Evolutionary conservation across 2,888 invertebrate genomes (phyloP).

Genomic region (Aethes cnicana): DNA sequence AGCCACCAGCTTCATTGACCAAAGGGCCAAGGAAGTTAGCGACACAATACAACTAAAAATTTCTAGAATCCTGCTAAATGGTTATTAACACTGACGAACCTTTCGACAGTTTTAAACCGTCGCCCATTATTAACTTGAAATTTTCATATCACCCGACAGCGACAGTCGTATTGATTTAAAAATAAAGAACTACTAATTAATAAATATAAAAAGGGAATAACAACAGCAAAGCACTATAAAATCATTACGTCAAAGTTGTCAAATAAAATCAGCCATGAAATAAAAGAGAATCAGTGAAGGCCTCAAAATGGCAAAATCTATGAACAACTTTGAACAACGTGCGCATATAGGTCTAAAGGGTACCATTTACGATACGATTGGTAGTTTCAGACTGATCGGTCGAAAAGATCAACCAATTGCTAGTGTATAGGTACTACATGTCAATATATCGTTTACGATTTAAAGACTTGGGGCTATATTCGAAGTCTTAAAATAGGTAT

Average conservation of each 20-base stretch:
- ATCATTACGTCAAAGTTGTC: constrained; percentile 77
- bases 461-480: too few relatives aligned
- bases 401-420: too few relatives aligned
- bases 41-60: too few relatives aligned
- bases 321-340: constrained; percentile 32
- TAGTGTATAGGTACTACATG: too few relatives aligned
- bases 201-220: constrained; percentile 66
- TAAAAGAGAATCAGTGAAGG: constrained; percentile 50
- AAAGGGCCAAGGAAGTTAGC: too few relatives aligned
- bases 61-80: too few relatives aligned
- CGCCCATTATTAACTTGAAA: constrained; percentile 74
- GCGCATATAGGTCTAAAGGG: too few relatives aligned
- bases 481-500: too few relatives aligned
- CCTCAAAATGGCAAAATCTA: constrained; percentile 57
- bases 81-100: constrained; percentile 45
- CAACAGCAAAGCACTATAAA: constrained; percentile 71
- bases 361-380: too few relatives aligned
- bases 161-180: constrained; percentile 57
- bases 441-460: too few relatives aligned
- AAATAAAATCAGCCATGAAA: constrained; percentile 61
- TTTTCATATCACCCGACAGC: constrained; percentile 66
- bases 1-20: too few relatives aligned
- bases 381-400: too few relatives aligned
- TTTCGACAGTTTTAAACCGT: constrained; percentile 67
- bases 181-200: constrained; percentile 56